Percentiles rank a stretch among this genome's conserved stretches.
phyloP scores from a whole-genome alignment of 2,888 invertebrate species.

The Caenorhabditis sp. region DNA sequence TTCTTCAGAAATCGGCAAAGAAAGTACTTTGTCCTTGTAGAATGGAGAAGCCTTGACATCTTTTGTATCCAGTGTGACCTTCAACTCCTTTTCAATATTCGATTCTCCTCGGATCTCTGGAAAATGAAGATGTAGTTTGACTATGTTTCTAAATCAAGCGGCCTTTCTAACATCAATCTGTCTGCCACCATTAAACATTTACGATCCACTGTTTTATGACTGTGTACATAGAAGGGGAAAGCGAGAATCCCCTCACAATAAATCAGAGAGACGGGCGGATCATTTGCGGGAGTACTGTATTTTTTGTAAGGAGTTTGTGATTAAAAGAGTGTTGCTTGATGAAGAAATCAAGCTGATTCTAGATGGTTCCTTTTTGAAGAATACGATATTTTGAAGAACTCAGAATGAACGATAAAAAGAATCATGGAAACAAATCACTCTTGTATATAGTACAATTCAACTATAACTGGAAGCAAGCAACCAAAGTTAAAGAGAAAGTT shows the following conservation, averaged over 20 bases:
- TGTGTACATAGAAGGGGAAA: constrained; percentile 16
- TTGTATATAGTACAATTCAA: too few species aligned
- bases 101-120: constrained; percentile 7
- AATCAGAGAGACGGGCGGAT: constrained; percentile 3
- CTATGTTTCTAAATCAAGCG: neutral
- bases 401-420: too few species aligned
- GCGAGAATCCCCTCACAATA: constrained; percentile 23
- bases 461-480: too few species aligned
- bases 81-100: constrained; percentile 33
- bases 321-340: neutral
- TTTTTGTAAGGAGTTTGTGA: neutral
- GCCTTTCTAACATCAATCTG: constrained; percentile 24
- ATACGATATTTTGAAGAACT: too few species aligned
- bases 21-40: constrained; percentile 49
- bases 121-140: neutral
- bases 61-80: constrained; percentile 22
- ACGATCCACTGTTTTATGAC: constrained; percentile 25
- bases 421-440: too few species aligned
- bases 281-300: constrained; percentile 20
- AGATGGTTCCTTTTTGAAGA: too few species aligned
- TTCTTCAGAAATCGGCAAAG: constrained; percentile 33
- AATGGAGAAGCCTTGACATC: constrained; percentile 47
- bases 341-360: too few species aligned
- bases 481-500: too few species aligned
- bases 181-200: constrained; percentile 32